Evolutionary conservation across 2,888 invertebrate species (phyloP).

Genomic region (Petrophora chlorosata): DNA sequence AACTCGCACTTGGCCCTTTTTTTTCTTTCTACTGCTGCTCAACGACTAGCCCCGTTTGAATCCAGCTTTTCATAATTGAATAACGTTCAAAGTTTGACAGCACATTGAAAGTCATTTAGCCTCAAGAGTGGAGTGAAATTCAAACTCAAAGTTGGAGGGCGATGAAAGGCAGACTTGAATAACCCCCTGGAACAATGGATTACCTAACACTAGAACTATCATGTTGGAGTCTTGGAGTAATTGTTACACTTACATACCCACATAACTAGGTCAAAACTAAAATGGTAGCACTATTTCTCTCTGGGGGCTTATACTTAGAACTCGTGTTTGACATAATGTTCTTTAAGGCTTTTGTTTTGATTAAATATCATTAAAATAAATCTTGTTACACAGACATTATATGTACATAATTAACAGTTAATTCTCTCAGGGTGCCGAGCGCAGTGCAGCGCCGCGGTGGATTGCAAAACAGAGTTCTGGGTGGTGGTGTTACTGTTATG

Average conservation of each 20-base stretch:
- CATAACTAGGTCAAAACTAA: constrained; percentile 17
- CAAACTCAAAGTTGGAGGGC: constrained; percentile 30
- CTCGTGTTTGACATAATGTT: too few relatives aligned
- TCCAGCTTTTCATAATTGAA: constrained; percentile 27
- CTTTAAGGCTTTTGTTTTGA: too few relatives aligned
- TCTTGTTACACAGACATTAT: too few relatives aligned
- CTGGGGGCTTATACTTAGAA: too few relatives aligned
- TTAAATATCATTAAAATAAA: too few relatives aligned
- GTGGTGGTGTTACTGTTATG: too few relatives aligned
- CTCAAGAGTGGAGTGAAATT: constrained; percentile 28
- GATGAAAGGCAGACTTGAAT: constrained; percentile 35
- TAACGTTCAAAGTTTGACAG: constrained; percentile 32
- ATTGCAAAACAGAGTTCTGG: too few relatives aligned
- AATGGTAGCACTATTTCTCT: constrained; percentile 14
- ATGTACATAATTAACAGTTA: too few relatives aligned
- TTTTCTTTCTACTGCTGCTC: not conserved
- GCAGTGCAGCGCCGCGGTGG: too few relatives aligned
- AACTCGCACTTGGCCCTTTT: not conserved
- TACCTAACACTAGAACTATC: constrained; percentile 19
- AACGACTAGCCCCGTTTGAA: constrained; percentile 7
- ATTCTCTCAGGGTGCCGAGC: too few relatives aligned
- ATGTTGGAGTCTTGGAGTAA: constrained; percentile 8
- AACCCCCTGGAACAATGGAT: constrained; percentile 28
- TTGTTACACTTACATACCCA: constrained; percentile 13
- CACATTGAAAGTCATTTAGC: constrained; percentile 34